Evolutionary conservation across 2,113 vertebrate genomes (phyloP), one percentile per base, ranked within the genome.

Genomic region (Eclectus roratus): DNA sequence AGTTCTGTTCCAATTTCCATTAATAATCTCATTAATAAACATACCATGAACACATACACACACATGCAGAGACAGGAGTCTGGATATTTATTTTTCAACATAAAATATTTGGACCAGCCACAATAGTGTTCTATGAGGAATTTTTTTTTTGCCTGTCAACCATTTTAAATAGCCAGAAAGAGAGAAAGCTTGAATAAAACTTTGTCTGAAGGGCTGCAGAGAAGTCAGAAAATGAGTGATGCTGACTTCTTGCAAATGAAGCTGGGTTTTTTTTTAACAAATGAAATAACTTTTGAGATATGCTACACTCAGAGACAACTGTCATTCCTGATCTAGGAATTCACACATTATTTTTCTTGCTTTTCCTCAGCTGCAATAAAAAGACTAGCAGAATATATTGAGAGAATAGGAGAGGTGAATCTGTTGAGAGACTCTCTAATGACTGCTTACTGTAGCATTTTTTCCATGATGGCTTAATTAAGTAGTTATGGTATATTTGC

Each of bases 391-490:
- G 61, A 80, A 86, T 64, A 90, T 95, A 81, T 2, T 80, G 68
- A 95, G 52, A 85, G 35, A 84, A 96, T 90, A 96, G 11, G 37
- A 89, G 78, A 81, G 50, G 31, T 70, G 53, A 74, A 60, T 96
- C 66, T 91, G 47, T 88, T 86, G 89, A 93, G 77, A 78, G 49
- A 27, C 29, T 64, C 49, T 91, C 64, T 81, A 61, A 72, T 96
- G 68, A 91, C 50, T 93, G 76, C 46, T 97, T 97, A 83, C 86
- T 71, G 52, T 39, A 96, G 37, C 74, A 91, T 68, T 89, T 66
- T 82, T 94, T 95, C 17, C 68, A 86, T 27, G 76, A 93, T 13
- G 39, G 44, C 74, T 97, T 97, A 95, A 97, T 97, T 97, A 97
- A 97, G 73, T 88, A 94, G 79, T 80, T 96, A 91, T 71, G 37